These are phyloP conservation scores for Clarias fuscus DNA, from an alignment of 2,797 vertebrate species.

Conservation along the genomic window DNA sequence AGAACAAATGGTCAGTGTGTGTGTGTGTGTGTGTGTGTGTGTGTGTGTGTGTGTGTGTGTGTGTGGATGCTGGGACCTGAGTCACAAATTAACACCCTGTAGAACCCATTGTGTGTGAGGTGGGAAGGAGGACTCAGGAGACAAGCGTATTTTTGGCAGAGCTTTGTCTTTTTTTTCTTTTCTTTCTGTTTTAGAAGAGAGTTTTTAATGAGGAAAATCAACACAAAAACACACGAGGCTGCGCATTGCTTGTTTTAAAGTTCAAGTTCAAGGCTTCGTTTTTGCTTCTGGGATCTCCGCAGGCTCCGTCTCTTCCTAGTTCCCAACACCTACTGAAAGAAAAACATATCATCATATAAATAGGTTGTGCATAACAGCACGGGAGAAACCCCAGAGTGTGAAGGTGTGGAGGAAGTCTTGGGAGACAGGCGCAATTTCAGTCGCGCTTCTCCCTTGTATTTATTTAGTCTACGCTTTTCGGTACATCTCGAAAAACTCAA, in stretches of 20 bases:
- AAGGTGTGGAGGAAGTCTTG: too few species aligned
- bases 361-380: not conserved
- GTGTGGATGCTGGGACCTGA: not conserved
- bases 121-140: not conserved
- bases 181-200: not conserved
- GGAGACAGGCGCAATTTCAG: too few species aligned
- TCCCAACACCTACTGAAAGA: constrained; percentile 4
- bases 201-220: not conserved
- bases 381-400: not conserved
- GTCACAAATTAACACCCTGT: not conserved
- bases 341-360: constrained; percentile 5
- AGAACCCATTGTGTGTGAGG: not conserved
- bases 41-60: not conserved
- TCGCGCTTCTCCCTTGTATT: too few species aligned
- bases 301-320: not conserved
- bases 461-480: too few species aligned
- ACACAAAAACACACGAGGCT: not conserved
- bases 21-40: not conserved
- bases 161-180: not conserved
- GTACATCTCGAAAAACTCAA: too few species aligned
- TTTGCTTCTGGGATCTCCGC: not conserved
- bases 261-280: not conserved
- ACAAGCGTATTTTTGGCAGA: constrained; percentile 13
- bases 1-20: not conserved
- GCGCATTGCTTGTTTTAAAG: constrained; percentile 15